These are phyloP conservation scores for Molossus alvarezi DNA, from an alignment of 2,797 vertebrate species.

Conservation along the genomic window DNA sequence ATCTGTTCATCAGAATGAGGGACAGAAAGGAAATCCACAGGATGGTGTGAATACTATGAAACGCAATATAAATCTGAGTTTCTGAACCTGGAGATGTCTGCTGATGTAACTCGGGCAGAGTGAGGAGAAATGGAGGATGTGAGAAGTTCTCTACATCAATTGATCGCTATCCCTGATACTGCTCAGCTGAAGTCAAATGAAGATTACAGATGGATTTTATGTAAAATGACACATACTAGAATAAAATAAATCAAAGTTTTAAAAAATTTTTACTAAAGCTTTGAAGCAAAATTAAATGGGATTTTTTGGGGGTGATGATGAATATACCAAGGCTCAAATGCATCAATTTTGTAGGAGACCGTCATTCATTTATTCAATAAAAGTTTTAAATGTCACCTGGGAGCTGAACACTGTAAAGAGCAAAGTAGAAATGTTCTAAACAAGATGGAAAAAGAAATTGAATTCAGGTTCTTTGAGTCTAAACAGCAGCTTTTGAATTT, in stretches of 20 bases:
- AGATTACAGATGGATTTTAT: neutral
- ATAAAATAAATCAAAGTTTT: neutral
- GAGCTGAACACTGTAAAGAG: neutral
- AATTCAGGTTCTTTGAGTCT: neutral
- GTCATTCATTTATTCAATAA: neutral
- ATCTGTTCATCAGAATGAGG: neutral
- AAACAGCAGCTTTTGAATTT: neutral
- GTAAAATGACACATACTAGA: neutral
- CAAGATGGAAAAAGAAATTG: neutral
- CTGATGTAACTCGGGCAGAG: neutral
- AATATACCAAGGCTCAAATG: neutral
- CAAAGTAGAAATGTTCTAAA: neutral
- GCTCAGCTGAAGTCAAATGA: neutral
- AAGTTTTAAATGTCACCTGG: neutral
- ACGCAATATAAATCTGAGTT: neutral
- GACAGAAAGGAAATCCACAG: neutral
- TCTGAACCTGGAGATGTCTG: too few relatives aligned
- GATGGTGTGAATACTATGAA: neutral
- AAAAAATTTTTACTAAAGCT: neutral
- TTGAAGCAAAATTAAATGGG: neutral
- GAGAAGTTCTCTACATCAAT: neutral
- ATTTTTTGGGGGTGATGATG: neutral
- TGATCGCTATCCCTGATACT: neutral
- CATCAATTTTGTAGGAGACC: neutral
- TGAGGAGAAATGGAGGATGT: neutral